Conservation (phyloP, 2,888 invertebrate genomes). For the Apocheima hispidaria region DNA sequence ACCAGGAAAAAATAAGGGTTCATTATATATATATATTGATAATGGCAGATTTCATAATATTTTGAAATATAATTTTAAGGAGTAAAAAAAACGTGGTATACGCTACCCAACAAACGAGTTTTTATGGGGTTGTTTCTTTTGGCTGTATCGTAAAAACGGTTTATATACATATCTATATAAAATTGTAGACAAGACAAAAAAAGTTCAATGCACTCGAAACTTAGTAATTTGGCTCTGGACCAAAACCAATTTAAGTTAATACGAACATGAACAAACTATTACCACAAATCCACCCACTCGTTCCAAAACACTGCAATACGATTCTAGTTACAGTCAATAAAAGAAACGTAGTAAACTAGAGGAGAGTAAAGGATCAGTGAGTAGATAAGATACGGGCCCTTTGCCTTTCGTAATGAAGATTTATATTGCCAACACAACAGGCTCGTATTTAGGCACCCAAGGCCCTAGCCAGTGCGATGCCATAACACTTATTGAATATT, state of each 20-base stretch:
- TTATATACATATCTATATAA: not conserved
- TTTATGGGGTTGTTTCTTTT: no score
- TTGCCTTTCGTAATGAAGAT: slow-evolving; percentile 61
- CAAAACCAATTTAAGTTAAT: slow-evolving; percentile 13
- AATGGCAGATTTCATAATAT: no score
- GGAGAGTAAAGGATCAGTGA: slow-evolving; percentile 58
- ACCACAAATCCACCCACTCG: slow-evolving; percentile 27
- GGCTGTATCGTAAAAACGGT: no score
- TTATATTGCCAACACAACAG: slow-evolving; percentile 49
- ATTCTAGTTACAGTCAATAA: slow-evolving; percentile 56
- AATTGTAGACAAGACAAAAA: not conserved
- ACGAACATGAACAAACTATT: slow-evolving; percentile 8
- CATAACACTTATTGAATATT: no score
- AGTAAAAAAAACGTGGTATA: no score
- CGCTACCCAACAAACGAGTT: no score
- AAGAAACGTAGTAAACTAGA: slow-evolving; percentile 55
- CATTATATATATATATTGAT: no score
- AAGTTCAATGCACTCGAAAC: slow-evolving; percentile 4
- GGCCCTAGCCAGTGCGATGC: not conserved
- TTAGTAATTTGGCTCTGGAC: slow-evolving; percentile 11
- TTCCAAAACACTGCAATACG: slow-evolving; percentile 39
- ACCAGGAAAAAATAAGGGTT: no score
- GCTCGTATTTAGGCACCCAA: not conserved
- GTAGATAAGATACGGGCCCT: slow-evolving; percentile 55
- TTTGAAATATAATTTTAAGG: no score